Evolutionary conservation across 2,888 invertebrate species (phyloP).

Genomic region (Formica aserva): DNA sequence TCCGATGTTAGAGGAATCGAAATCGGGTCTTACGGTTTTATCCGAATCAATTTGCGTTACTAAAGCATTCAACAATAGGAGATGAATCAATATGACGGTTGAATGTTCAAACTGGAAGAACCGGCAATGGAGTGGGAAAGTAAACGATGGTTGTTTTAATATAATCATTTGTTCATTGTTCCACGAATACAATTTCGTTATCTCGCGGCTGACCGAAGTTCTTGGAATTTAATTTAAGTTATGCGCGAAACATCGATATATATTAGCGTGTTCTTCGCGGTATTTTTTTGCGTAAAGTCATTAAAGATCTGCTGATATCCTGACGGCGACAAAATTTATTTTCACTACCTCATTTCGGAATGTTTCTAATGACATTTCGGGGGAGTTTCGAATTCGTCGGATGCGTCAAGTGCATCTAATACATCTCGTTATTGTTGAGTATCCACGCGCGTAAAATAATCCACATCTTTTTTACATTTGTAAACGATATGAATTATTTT

Average conservation of each 20-base stretch:
- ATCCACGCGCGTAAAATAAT: neutral
- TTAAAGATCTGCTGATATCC: neutral
- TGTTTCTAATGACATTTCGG: neutral
- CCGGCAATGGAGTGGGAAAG: neutral
- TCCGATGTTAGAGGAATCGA: neutral
- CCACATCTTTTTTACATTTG: neutral
- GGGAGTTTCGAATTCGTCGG: neutral
- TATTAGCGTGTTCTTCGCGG: neutral
- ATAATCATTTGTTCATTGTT: neutral
- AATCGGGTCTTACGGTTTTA: neutral
- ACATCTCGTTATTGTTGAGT: neutral
- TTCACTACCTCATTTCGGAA: neutral
- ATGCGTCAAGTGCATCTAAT: neutral
- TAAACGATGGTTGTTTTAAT: neutral
- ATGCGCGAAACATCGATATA: neutral
- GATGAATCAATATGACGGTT: slow-evolving; percentile 21
- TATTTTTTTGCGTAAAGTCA: neutral
- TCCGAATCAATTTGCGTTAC: neutral
- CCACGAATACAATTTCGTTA: neutral
- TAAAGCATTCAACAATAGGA: slow-evolving; percentile 22
- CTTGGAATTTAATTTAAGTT: neutral
- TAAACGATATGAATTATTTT: neutral
- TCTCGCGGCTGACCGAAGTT: neutral
- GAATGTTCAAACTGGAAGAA: neutral
- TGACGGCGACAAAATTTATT: neutral